Evolutionary conservation across 2,888 invertebrate genomes (phyloP).

Genomic region (Pseudococcus jackbeardsleyi): DNA sequence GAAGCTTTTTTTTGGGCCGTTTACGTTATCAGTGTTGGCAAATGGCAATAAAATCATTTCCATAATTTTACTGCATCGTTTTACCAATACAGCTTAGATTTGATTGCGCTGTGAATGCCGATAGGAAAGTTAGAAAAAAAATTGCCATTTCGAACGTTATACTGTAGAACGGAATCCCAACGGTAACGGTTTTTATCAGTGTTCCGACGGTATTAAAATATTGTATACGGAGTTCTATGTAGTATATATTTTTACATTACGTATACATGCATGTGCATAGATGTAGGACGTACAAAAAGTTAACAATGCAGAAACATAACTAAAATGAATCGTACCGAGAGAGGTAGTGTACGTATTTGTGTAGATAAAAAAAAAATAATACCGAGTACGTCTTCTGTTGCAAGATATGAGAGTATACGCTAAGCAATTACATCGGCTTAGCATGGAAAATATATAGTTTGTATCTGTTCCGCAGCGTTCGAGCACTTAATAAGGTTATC

Average conservation of each 20-base stretch:
- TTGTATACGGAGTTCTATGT: neutral
- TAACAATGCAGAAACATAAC: conserved; percentile 32
- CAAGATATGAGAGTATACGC: conserved; percentile 20
- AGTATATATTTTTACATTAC: conserved; percentile 27
- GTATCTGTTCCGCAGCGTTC: conserved; percentile 24
- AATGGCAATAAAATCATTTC: conserved; percentile 16
- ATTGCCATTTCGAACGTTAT: neutral
- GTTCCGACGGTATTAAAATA: neutral
- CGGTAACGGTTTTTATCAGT: conserved; percentile 13
- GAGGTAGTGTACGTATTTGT: neutral
- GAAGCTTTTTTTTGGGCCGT: neutral
- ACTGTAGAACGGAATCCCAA: neutral
- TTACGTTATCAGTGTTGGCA: conserved; percentile 2
- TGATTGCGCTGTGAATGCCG: conserved; percentile 13
- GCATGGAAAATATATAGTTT: conserved; percentile 32
- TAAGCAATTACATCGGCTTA: conserved; percentile 32
- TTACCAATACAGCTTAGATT: neutral
- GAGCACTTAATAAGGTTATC: conserved; percentile 32
- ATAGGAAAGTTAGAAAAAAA: neutral
- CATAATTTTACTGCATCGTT: conserved; percentile 14
- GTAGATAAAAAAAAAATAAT: conserved; percentile 22
- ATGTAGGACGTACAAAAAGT: neutral
- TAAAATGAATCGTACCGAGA: conserved; percentile 2
- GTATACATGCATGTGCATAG: neutral
- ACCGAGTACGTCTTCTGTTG: neutral